phyloP scores from a whole-genome alignment of 2,113 vertebrate genomes.

The Rhineura floridana region DNA sequence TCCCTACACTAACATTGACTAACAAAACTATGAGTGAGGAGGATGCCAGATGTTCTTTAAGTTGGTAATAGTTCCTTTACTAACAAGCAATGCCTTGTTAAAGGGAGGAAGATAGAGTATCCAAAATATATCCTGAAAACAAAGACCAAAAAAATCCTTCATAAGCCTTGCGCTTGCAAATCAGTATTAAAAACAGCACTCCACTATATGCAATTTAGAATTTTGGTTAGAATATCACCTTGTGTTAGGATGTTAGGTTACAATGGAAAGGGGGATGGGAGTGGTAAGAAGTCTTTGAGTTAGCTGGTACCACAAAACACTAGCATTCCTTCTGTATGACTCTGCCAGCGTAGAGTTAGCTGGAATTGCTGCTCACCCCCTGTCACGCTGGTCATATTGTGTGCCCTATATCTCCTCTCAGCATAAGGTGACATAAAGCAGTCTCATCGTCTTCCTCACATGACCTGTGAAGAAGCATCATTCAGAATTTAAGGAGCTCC shows the following conservation, averaged over 20 bases:
- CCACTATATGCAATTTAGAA: constrained; percentile 44
- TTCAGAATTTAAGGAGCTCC: constrained; percentile 64
- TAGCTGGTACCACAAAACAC: constrained; percentile 71
- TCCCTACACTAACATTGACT: neutral
- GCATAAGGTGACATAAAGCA: constrained; percentile 84
- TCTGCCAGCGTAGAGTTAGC: constrained; percentile 49
- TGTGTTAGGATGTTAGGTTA: constrained; percentile 56
- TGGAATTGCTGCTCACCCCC: constrained; percentile 86
- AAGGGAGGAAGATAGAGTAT: rapidly evolving
- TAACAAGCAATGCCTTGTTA: neutral
- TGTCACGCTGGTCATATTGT: constrained; percentile 78
- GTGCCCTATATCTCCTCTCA: constrained; percentile 89
- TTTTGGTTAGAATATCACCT: constrained; percentile 63
- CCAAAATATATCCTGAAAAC: neutral
- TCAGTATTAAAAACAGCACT: constrained; percentile 34
- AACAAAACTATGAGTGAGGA: too few species aligned
- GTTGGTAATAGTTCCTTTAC: neutral
- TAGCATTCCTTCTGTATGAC: constrained; percentile 59
- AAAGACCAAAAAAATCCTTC: neutral
- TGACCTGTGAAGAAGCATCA: constrained; percentile 86
- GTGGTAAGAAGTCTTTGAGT: constrained; percentile 41
- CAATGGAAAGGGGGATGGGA: constrained; percentile 22
- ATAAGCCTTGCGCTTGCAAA: neutral
- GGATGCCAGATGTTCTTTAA: neutral
- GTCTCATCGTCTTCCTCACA: constrained; percentile 87